phyloP scores from a whole-genome alignment of 2,113 vertebrate genomes.

The Colius striatus region DNA sequence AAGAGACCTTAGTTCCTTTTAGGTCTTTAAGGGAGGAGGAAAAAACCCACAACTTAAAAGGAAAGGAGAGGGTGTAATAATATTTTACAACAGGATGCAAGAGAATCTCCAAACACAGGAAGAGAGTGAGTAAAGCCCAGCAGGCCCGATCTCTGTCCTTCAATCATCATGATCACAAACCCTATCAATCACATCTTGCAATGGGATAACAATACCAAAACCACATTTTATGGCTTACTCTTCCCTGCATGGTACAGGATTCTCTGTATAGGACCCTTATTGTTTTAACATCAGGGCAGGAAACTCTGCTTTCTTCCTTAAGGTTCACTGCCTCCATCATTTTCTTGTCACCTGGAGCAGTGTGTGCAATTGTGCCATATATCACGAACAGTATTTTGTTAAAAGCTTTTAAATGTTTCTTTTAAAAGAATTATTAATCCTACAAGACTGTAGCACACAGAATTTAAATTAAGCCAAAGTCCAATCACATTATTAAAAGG shows the following conservation, averaged over 20 bases:
- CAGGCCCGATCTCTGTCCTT: slow-evolving; percentile 87
- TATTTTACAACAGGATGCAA: slow-evolving; percentile 82
- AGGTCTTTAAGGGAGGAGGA: slow-evolving; percentile 53
- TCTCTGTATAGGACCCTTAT: slow-evolving; percentile 77
- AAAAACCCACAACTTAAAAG: slow-evolving; percentile 48
- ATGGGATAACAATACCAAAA: slow-evolving; percentile 85
- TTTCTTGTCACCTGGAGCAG: slow-evolving; percentile 83
- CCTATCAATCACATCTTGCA: slow-evolving; percentile 87
- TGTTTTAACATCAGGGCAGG: slow-evolving; percentile 79
- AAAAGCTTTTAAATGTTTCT: not conserved
- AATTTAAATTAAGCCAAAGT: not conserved
- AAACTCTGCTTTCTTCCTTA: slow-evolving; percentile 82
- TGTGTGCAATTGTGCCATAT: not conserved
- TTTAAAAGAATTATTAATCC: not conserved
- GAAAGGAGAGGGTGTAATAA: slow-evolving; percentile 82
- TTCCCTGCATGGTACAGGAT: slow-evolving; percentile 79
- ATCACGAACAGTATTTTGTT: not conserved
- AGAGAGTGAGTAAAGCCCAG: slow-evolving; percentile 87
- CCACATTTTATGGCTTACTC: slow-evolving; percentile 84
- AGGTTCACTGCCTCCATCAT: slow-evolving; percentile 77
- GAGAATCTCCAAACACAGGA: slow-evolving; percentile 79
- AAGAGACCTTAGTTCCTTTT: slow-evolving; percentile 86
- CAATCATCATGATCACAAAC: slow-evolving; percentile 81
- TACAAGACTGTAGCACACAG: not conserved
- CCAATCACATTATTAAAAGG: not conserved